Evolutionary conservation across 2,888 invertebrate species (phyloP).

Genomic region (Hipparchia sbordonii): DNA sequence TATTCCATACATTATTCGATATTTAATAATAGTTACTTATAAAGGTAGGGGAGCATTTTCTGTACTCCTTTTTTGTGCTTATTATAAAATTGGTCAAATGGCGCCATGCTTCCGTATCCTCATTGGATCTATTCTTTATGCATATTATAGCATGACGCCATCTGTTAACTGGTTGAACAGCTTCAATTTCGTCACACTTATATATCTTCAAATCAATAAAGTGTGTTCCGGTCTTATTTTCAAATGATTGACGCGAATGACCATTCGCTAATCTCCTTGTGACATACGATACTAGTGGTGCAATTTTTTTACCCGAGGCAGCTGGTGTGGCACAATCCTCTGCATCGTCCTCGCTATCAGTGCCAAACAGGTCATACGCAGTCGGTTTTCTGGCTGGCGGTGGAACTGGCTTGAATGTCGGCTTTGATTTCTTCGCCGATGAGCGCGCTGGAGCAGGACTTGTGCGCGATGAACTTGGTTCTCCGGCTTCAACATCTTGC

Average conservation of each 20-base stretch:
- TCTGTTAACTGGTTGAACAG: slow-evolving; percentile 2
- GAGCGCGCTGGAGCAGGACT: no score
- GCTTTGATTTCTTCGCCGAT: neutral
- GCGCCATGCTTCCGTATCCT: slow-evolving; percentile 5
- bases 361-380: no score
- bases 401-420: neutral
- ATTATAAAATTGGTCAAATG: neutral
- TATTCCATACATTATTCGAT: neutral
- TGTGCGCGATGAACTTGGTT: neutral
- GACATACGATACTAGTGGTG: no score
- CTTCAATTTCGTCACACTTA: slow-evolving; percentile 1
- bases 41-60: slow-evolving; percentile 1
- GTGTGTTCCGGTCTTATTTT: no score
- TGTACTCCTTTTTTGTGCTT: neutral
- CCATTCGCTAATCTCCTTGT: no score
- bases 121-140: neutral
- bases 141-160: slow-evolving; percentile 4
- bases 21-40: slow-evolving; percentile 12
- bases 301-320: neutral
- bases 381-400: no score
- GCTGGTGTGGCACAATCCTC: neutral
- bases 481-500: no score
- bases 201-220: slow-evolving; percentile 7
- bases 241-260: no score
- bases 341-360: no score